Base-by-base conservation (phyloP, 2,888 invertebrate species). In the Protophormia terraenovae region DNA sequence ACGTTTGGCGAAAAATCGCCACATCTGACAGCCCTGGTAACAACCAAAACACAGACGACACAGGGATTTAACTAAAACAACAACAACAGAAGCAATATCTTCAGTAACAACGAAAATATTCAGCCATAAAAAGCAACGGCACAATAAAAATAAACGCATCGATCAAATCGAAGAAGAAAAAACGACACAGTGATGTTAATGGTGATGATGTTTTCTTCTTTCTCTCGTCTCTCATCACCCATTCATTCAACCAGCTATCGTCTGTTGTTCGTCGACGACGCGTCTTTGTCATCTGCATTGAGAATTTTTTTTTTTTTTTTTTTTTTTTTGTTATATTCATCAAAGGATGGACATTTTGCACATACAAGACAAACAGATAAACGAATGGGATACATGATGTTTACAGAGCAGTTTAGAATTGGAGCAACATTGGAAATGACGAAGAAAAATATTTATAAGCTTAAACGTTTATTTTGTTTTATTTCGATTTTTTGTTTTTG, bases 111-210 rank as follows among this genome's bases (percentile, higher is more conserved):
- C 72, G 10, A 67, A 81, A 72, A 84, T 73, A 80, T 84, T 84
- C 81, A 81, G 76, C 66, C 77, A 81, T 84, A 81, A 84, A 84
- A 81, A 71, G 55, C 84, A 84, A 84, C 84, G 84, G 81, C 84
- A 84, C 76, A 72, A 84, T 84, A 77, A 84, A 84, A 84, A 77
- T 81, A 81, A 84, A 84, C 81, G 84, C 84, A 84, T 84, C 84
- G 81, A 84, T 84, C 84, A 84, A 84, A 77, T 81, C 64, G 72
- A 81, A 72, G 60, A 67, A 32, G 55, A 73, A 71, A 66, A 64
- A 72, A 77, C 64, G 50, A 66, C 72, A 58, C 64, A 67, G 71
- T 72, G 80, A 76, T 76, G 80, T 84, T 84, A 81, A 84, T 84
- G 81, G 84, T 73, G 80, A 80, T 84, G 80, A 80, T 80, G 71